Evolutionary conservation across 2,797 vertebrate species (phyloP).

Genomic region (Nyctibius grandis): DNA sequence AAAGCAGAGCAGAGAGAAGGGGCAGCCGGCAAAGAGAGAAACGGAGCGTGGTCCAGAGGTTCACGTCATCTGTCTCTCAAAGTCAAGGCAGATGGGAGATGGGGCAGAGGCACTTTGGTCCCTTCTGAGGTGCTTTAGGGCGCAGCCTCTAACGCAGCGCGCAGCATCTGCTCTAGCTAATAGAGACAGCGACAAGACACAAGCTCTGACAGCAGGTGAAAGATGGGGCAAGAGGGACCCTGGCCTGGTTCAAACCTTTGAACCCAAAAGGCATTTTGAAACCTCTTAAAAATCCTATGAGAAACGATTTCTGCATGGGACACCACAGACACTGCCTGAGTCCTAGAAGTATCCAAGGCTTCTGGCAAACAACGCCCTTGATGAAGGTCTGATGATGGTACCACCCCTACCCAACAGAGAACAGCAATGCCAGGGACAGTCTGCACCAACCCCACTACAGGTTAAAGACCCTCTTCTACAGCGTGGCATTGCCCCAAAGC

Average conservation of each 20-base stretch:
- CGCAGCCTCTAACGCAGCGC: accelerated
- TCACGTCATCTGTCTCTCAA: not conserved
- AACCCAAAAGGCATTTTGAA: not conserved
- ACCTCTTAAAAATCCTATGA: not conserved
- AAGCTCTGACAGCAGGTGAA: not conserved
- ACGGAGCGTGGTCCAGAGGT: accelerated
- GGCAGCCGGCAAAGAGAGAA: not conserved
- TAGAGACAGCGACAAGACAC: not conserved
- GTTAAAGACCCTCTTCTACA: not conserved
- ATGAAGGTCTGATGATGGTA: not conserved
- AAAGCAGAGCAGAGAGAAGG: not conserved
- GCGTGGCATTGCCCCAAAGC: not conserved
- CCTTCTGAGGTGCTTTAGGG: not conserved
- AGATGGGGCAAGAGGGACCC: not conserved
- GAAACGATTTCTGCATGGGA: not conserved
- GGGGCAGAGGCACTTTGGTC: not conserved
- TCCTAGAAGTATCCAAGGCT: not conserved
- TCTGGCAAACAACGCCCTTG: not conserved
- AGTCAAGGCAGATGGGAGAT: not conserved
- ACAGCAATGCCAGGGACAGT: not conserved
- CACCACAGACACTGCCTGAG: not conserved
- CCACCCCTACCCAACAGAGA: not conserved
- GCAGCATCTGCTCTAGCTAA: not conserved
- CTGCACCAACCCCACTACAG: not conserved
- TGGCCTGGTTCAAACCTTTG: not conserved